phyloP scores from a whole-genome alignment of 2,113 vertebrate species.

The Phalacrocorax carbo region DNA sequence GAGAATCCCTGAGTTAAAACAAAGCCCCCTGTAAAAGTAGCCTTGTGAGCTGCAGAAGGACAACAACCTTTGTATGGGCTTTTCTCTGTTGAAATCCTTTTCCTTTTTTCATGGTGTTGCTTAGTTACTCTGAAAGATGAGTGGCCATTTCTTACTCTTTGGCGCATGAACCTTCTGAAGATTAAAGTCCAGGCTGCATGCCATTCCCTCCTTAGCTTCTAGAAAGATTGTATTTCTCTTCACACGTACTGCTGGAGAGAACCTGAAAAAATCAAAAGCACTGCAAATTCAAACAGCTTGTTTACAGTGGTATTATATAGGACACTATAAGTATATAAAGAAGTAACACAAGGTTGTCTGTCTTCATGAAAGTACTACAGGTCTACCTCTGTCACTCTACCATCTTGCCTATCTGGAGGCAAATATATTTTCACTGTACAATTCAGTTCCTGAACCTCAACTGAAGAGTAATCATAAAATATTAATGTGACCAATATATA shows the following conservation, averaged over 20 bases:
- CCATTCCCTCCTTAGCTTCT: neutral
- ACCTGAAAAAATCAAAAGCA: neutral
- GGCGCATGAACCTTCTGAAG: neutral
- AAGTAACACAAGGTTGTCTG: neutral
- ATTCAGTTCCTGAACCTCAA: neutral
- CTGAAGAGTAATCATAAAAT: neutral
- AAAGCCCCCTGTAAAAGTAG: neutral
- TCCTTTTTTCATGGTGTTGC: neutral
- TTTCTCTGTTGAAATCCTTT: neutral
- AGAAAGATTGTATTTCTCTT: neutral
- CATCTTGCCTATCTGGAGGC: neutral
- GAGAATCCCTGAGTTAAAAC: neutral
- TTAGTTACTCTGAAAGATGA: neutral
- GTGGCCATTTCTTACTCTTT: neutral
- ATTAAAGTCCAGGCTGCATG: neutral
- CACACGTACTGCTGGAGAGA: neutral
- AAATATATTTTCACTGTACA: neutral
- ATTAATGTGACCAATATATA: neutral
- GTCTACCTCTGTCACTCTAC: neutral
- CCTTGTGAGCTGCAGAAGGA: neutral
- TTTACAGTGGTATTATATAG: neutral
- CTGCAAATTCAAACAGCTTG: neutral
- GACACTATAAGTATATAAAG: neutral
- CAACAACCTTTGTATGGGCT: neutral
- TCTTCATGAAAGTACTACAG: neutral